Conservation (phyloP, 2,888 invertebrate species). For the Eilema sororculum region DNA sequence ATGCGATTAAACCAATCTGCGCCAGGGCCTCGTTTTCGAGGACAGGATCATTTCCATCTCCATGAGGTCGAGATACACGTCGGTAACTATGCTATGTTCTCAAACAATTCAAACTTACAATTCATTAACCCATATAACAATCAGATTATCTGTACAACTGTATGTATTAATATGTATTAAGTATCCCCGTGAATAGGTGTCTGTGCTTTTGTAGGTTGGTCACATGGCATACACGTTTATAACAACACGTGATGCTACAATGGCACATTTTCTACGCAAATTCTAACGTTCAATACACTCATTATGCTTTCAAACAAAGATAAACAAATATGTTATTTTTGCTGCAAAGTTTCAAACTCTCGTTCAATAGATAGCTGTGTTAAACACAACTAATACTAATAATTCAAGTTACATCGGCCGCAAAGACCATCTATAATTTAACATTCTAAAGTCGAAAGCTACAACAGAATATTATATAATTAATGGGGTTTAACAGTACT, state of each 20-base stretch:
- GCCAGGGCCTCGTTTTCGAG: too few relatives aligned
- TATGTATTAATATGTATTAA: too few relatives aligned
- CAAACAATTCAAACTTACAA: not conserved
- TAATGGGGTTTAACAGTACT: too few relatives aligned
- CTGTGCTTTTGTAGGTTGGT: constrained; percentile 28
- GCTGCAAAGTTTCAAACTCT: not conserved
- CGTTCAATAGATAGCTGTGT: not conserved
- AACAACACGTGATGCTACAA: constrained; percentile 36
- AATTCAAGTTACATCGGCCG: too few relatives aligned
- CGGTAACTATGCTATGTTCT: not conserved
- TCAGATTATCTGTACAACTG: not conserved
- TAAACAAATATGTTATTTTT: not conserved
- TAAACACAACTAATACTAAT: too few relatives aligned
- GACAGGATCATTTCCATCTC: too few relatives aligned
- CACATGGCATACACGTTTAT: constrained; percentile 42
- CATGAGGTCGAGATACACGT: too few relatives aligned
- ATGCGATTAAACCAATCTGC: too few relatives aligned
- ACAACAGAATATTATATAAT: too few relatives aligned
- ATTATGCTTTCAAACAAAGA: not conserved
- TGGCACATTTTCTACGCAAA: constrained; percentile 43
- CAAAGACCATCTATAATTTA: too few relatives aligned
- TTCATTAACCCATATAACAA: not conserved
- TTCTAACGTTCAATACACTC: constrained; percentile 18
- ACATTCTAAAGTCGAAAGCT: too few relatives aligned
- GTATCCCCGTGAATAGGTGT: constrained; percentile 30